phyloP scores from a whole-genome alignment of 2,113 vertebrate genomes.

The Acanthochromis polyacanthus region DNA sequence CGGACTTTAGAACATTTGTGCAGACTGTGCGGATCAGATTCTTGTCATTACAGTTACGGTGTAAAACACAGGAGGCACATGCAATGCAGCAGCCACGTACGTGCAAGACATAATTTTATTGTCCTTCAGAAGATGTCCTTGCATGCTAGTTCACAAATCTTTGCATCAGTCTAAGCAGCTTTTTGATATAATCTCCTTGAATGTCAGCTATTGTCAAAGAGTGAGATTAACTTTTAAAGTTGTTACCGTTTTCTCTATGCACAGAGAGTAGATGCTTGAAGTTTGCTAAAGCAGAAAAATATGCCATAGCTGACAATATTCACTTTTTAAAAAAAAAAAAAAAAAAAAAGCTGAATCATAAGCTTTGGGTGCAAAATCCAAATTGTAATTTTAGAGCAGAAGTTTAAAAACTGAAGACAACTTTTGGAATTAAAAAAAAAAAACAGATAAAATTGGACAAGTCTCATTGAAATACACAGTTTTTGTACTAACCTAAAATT shows the following conservation, averaged over 20 bases:
- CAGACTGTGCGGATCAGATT: neutral
- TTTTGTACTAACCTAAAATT: neutral
- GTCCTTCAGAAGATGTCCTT: constrained; percentile 65
- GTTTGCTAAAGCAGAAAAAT: neutral
- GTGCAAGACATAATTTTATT: constrained; percentile 7
- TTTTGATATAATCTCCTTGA: constrained; percentile 76
- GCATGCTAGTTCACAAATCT: constrained; percentile 66
- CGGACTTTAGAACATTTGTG: neutral
- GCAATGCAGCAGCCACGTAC: neutral
- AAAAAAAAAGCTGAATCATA: neutral
- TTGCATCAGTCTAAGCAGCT: constrained; percentile 74
- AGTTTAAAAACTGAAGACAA: neutral
- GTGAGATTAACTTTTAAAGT: constrained; percentile 76
- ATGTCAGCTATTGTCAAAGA: constrained; percentile 79
- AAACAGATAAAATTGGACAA: neutral
- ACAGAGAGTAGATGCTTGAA: neutral
- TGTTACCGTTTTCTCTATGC: constrained; percentile 22
- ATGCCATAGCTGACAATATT: neutral
- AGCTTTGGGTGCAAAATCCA: neutral
- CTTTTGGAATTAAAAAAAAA: too few species aligned
- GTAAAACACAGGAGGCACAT: neutral
- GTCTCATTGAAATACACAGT: neutral
- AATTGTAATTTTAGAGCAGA: neutral
- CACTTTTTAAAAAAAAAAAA: neutral
- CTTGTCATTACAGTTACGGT: neutral